These are phyloP conservation scores for Anhinga rufa DNA, from an alignment of 2,113 vertebrate genomes.

Conservation along the genomic window DNA sequence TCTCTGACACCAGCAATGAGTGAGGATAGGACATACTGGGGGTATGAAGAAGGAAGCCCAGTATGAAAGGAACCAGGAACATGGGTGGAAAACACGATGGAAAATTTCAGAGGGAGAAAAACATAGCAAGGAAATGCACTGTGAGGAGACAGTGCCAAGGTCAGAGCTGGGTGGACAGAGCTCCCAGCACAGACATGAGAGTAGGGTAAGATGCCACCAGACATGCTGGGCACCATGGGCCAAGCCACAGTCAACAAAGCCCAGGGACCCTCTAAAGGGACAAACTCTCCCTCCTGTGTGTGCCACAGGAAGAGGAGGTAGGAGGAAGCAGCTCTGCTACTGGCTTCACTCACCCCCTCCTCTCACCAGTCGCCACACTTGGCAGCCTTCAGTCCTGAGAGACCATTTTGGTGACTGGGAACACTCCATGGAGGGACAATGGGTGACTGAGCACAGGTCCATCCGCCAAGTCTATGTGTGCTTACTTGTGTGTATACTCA, in stretches of 20 bases:
- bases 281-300: neutral
- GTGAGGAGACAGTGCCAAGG: neutral
- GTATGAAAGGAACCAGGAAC: neutral
- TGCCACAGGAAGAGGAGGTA: neutral
- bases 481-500: neutral
- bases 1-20: neutral
- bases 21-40: neutral
- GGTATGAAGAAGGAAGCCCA: neutral
- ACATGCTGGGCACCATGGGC: too few relatives aligned
- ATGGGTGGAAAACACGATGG: neutral
- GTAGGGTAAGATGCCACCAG: neutral
- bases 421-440: neutral
- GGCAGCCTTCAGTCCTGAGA: neutral
- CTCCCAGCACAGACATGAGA: neutral
- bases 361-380: neutral
- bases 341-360: fast-evolving
- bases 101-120: neutral
- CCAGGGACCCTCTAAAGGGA: neutral
- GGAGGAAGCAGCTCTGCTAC: neutral
- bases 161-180: neutral
- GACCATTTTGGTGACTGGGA: neutral
- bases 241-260: neutral
- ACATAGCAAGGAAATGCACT: neutral
- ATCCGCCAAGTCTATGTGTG: neutral
- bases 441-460: neutral